Evolutionary conservation across 2,888 invertebrate species (phyloP), one percentile per base, ranked within the genome.

Genomic region (Strigamia maritima): DNA sequence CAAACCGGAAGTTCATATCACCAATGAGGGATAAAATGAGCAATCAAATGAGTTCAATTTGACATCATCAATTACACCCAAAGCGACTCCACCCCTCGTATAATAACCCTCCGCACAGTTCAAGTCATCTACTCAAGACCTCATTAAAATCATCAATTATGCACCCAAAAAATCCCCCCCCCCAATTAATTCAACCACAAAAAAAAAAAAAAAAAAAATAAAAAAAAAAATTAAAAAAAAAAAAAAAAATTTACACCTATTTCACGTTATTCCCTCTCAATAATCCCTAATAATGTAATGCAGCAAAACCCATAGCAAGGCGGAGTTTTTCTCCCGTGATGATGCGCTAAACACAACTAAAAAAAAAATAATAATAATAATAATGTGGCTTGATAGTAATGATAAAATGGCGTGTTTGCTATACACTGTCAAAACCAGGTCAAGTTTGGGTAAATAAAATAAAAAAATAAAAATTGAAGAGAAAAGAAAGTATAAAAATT

Each of bases 21-120:
- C 14, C 49, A 49, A 16, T 19, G 49, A 49, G 65, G 65, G 65
- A 26, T 65, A 65, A 65, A 65, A 28, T 65, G 60, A 60, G 24
- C 60, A 60, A 60, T 60, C 60, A 60, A 60, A 60, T 60, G 65
- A 65, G 65, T 28, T 65, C 65, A 65, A 65, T 65, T 65, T 65
- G 26, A 65, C 65, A 65, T 2, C 24, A 65, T 65, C 65, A 65
- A 65, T 65, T 65, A 65, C 65, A 65, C 65, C 65, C 65, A 6
- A 19, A 49, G 65, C 65, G 65, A 65, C 65, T 65, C 65, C 65
- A 65, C 65, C 65, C 49, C 10, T 26, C 65, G 31, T 31, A 31
- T 6, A 65, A 60, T 60, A 24, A 49, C 49, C 49, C 49, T n/a
- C 16, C 6, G 19, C 49, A 49, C n/a, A n/a, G 3, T 3, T 14